These are phyloP conservation scores for Microctonus hyperodae DNA, from an alignment of 2,888 invertebrate species.

Conservation along the genomic window DNA sequence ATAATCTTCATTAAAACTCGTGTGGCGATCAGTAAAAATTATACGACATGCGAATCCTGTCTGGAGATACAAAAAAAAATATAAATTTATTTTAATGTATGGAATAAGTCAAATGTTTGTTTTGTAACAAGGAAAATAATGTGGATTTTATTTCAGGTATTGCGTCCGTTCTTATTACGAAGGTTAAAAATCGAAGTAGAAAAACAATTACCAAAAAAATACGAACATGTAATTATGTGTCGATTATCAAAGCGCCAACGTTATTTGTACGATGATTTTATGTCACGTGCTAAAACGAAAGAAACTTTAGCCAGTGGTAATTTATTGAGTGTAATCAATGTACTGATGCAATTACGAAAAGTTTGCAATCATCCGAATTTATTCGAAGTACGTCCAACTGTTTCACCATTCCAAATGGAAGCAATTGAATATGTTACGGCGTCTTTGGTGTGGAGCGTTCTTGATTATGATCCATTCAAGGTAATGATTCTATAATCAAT, in stretches of 20 bases:
- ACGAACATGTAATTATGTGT: constrained; percentile 94
- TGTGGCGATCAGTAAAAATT: constrained; percentile 49
- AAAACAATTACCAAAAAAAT: constrained; percentile 96
- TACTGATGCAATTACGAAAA: constrained; percentile 96
- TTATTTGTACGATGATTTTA: constrained; percentile 98
- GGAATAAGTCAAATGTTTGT: too few species aligned
- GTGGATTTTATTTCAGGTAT: constrained; percentile 68
- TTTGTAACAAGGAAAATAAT: neutral
- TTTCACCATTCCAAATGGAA: constrained; percentile 91
- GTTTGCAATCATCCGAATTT: constrained; percentile 98
- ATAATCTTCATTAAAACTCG: constrained; percentile 59
- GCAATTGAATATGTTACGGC: constrained; percentile 76
- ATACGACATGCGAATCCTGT: constrained; percentile 59
- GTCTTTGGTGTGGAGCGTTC: constrained; percentile 73
- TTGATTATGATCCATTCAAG: constrained; percentile 78
- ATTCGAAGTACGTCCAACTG: constrained; percentile 94
- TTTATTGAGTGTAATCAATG: constrained; percentile 93
- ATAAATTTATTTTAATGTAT: neutral
- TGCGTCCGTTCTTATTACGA: constrained; percentile 91
- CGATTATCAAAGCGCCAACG: constrained; percentile 94
- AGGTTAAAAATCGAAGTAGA: constrained; percentile 95
- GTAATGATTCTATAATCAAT: constrained; percentile 62
- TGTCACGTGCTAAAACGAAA: constrained; percentile 94
- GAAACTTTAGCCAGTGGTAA: constrained; percentile 94
- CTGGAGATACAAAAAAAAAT: constrained; percentile 53